Base-by-base conservation (phyloP, 2,797 vertebrate species). In the Numenius phaeopus region DNA sequence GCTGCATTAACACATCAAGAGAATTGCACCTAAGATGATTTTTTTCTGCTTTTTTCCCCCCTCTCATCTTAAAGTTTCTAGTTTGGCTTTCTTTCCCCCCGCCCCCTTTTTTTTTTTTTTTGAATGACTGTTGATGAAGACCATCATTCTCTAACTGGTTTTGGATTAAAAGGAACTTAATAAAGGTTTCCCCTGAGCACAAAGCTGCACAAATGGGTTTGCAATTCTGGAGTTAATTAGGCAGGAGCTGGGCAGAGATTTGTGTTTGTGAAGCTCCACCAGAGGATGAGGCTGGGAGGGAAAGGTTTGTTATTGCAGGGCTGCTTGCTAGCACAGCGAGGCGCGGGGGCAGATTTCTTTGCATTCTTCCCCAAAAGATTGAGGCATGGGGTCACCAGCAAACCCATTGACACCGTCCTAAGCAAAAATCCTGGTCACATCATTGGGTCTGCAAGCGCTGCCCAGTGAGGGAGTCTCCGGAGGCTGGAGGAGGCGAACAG, bases 121-220 rank as follows among this genome's bases (percentile, higher is more conserved):
- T 11, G 12, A 75, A 34, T 12, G 59, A 5, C n/a, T 86, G 17
- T 44, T 85, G 37, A n/a, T 13, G 77, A 82, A 78, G 80, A 57
- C 84, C 90, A 90, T 59, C 30, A 1, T 16, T 44, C 40, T 80
- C 52, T 66, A 89, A 91, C 78, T 29, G 85, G 59, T 70, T 83
- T 89, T 64, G 76, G 93, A 96, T 96, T 96, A 97, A 96, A 96
- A 96, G 79, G 27, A 80, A 87, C 85, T 96, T 96, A 96, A 96
- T 96, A 89, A 96, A 95, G 76, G 94, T 44, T 90, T 83, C 83
- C 94, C 95, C 42, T 15, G 91, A 87, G 94, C 94, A 30, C 83
- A 52, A 47, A 95, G 73, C 92, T 49, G 59, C 88, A 47, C 83
- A 89, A 97, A 95, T 86, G 88, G 83, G 69, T 94, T 97, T 96